Percentiles rank a stretch among this genome's conserved stretches.
Evolutionary conservation across 2,888 invertebrate genomes (phyloP).

Genomic region (Ypsolopha sequella): DNA sequence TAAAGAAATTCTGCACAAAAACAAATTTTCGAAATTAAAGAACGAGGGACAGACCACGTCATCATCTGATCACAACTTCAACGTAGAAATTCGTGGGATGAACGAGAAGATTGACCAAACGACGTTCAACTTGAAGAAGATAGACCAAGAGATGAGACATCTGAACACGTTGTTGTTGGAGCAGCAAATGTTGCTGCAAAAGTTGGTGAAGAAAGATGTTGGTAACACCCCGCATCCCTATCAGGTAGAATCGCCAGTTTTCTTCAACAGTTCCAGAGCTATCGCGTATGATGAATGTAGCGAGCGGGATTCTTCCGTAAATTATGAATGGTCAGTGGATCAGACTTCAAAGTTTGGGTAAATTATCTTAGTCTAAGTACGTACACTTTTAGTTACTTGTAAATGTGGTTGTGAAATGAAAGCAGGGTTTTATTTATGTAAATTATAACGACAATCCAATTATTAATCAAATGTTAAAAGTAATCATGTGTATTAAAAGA

Average conservation of each 20-base stretch:
- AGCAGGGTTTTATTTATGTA: too few species aligned
- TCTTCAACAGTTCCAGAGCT: slow-evolving; percentile 20
- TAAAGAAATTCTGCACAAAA: slow-evolving; percentile 69
- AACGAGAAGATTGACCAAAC: slow-evolving; percentile 79
- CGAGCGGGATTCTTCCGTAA: too few species aligned
- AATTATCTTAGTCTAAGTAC: too few species aligned
- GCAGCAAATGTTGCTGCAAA: slow-evolving; percentile 50
- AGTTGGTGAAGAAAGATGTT: slow-evolving; percentile 30
- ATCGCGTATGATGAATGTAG: too few species aligned
- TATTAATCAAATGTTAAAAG: too few species aligned
- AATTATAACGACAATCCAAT: too few species aligned
- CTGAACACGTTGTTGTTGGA: slow-evolving; percentile 65
- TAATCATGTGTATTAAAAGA: too few species aligned
- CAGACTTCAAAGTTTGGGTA: too few species aligned
- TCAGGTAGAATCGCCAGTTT: slow-evolving; percentile 43
- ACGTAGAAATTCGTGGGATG: slow-evolving; percentile 71
- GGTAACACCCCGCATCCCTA: slow-evolving; percentile 25
- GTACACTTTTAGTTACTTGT: too few species aligned
- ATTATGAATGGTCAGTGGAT: too few species aligned
- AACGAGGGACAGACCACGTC: slow-evolving; percentile 52
- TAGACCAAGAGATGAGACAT: slow-evolving; percentile 78
- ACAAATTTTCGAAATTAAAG: slow-evolving; percentile 73
- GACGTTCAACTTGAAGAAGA: slow-evolving; percentile 76
- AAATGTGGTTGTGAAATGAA: too few species aligned
- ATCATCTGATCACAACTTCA: slow-evolving; percentile 50